Conservation (phyloP, 2,888 invertebrate genomes). For the Eucera pruinosa region DNA sequence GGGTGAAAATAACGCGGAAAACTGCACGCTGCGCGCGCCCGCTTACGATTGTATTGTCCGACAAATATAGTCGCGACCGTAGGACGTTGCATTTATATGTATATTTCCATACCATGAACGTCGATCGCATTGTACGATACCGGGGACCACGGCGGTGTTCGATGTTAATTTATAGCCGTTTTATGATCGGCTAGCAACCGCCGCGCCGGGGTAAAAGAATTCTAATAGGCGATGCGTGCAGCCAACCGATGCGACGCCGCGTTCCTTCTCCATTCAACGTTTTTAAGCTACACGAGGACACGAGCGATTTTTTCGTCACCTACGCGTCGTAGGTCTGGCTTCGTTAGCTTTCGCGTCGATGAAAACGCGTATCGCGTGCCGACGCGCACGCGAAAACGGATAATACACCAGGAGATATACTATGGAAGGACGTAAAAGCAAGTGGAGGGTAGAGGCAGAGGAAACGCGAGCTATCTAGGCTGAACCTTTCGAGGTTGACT, state of each 20-base stretch:
- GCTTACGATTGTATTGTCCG: slow-evolving; percentile 47
- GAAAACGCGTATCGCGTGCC: too few species aligned
- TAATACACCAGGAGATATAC: too few species aligned
- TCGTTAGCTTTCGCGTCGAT: too few species aligned
- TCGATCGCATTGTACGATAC: slow-evolving; percentile 48
- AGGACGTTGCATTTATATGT: slow-evolving; percentile 36
- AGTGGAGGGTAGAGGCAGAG: neutral
- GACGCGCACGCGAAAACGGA: too few species aligned
- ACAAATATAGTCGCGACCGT: slow-evolving; percentile 49
- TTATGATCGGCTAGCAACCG: slow-evolving; percentile 27
- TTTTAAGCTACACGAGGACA: too few species aligned
- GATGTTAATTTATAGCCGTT: slow-evolving; percentile 54
- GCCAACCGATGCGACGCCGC: slow-evolving; percentile 13
- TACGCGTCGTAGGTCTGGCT: too few species aligned
- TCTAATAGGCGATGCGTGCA: slow-evolving; percentile 28
- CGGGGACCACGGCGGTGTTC: slow-evolving; percentile 12
- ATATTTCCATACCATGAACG: slow-evolving; percentile 54
- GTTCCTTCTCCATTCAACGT: too few species aligned
- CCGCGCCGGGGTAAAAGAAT: slow-evolving; percentile 15
- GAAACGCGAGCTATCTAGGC: slow-evolving; percentile 61
- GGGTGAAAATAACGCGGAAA: slow-evolving; percentile 48
- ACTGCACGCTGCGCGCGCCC: slow-evolving; percentile 33
- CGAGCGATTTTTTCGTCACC: too few species aligned
- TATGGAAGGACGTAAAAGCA: too few species aligned
- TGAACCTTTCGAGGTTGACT: slow-evolving; percentile 74